A percentile compares a stretch with the other conserved stretches of the same genome.
Conservation (phyloP, 2,797 vertebrate species). For the Cyprinodon diabolis region DNA sequence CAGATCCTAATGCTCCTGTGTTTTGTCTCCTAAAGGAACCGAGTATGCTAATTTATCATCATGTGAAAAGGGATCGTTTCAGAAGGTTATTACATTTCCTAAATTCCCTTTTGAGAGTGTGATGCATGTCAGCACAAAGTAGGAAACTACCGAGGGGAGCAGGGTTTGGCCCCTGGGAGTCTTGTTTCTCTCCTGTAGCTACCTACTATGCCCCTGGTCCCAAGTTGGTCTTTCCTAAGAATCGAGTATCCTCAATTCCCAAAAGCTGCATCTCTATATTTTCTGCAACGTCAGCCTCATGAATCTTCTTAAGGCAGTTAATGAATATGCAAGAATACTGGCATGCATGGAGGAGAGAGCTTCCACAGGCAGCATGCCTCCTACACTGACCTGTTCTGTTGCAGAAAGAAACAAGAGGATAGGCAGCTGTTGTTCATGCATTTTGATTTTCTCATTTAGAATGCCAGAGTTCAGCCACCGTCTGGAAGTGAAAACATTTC, state of each 20-base stretch:
- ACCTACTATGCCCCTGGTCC: conserved; percentile 45
- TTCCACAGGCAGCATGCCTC: conserved; percentile 45
- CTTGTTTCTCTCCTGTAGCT: conserved; percentile 38
- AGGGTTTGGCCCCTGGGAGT: conserved; percentile 53
- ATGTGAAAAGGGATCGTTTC: conserved; percentile 55
- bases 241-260: conserved; percentile 26
- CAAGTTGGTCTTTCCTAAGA: conserved; percentile 45
- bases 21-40: conserved; percentile 57
- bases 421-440: conserved; percentile 24
- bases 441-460: conserved; percentile 50
- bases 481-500: conserved; percentile 54
- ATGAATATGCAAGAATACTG: conserved; percentile 48
- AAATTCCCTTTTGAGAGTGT: conserved; percentile 37
- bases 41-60: conserved; percentile 61
- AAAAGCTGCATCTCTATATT: conserved; percentile 24
- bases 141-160: conserved; percentile 67
- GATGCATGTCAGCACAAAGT: conserved; percentile 47
- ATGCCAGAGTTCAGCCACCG: conserved; percentile 50
- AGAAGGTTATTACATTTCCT: conserved; percentile 56
- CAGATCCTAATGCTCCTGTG: conserved; percentile 41
- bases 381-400: conserved; percentile 36
- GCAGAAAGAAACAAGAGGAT: conserved; percentile 24
- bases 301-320: conserved; percentile 38
- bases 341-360: conserved; percentile 28
- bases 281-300: conserved; percentile 35